Evolutionary conservation across 2,888 invertebrate species (phyloP).

Genomic region (Phortica magna): DNA sequence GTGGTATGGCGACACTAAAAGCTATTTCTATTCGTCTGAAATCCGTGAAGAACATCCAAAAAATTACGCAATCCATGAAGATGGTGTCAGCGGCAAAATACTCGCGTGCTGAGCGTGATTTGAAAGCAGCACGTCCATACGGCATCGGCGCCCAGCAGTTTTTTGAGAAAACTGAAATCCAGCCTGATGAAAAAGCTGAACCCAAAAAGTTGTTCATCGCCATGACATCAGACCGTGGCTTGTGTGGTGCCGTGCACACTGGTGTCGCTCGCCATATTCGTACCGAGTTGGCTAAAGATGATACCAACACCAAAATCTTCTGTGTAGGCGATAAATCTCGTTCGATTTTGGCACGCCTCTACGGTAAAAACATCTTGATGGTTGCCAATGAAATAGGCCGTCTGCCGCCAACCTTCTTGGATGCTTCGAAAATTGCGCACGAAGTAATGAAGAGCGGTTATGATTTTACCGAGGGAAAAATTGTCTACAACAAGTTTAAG

Average conservation of each 20-base stretch:
- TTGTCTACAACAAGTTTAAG: constrained; percentile 95
- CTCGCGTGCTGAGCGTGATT: constrained; percentile 95
- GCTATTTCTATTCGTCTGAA: constrained; percentile 96
- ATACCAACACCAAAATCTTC: constrained; percentile 87
- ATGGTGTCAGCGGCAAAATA: constrained; percentile 98
- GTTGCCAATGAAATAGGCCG: constrained; percentile 95
- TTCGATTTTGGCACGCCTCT: constrained; percentile 87
- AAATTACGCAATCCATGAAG: constrained; percentile 99
- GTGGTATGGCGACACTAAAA: constrained; percentile 98
- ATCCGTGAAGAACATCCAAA: constrained; percentile 99
- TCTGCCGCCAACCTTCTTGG: constrained; percentile 93
- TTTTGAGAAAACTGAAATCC: constrained; percentile 93
- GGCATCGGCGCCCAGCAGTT: constrained; percentile 94
- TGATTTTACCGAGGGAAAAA: constrained; percentile 92
- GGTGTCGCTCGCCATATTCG: constrained; percentile 92
- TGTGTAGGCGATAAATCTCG: constrained; percentile 98
- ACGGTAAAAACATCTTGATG: constrained; percentile 88
- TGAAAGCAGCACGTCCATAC: constrained; percentile 94
- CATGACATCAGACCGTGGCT: constrained; percentile 97
- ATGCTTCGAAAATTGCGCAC: constrained; percentile 92
- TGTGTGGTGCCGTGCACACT: constrained; percentile 98
- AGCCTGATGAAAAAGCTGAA: constrained; percentile 81
- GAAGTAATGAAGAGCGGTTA: constrained; percentile 88
- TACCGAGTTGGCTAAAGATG: constrained; percentile 80
- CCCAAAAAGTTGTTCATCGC: constrained; percentile 90